Base-by-base conservation (phyloP, 1,140 invertebrate genomes). In the Lepidurus apus region DNA sequence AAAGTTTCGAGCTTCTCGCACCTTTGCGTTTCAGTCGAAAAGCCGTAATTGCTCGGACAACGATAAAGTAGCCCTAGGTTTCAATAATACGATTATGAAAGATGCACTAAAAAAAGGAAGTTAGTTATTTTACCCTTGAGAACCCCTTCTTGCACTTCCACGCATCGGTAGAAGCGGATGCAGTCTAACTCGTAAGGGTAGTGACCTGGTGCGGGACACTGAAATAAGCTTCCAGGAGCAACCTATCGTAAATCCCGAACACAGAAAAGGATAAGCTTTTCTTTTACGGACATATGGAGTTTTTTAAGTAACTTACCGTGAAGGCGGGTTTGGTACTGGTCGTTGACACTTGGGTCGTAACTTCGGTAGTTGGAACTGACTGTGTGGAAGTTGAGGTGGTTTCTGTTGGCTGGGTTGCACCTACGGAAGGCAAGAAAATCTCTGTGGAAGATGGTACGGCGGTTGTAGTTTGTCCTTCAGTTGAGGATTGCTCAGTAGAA, bases 11-110 rank as follows among this genome's bases (percentile, higher is more conserved):
- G 75, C 47, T 78, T 79, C 85, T 94, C 92, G 82, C 93, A 95
- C 82, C 90, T 88, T 83, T 90, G 88, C 79, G 92, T 93, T 1
- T 91, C 88, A 47, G 90, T 88, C 91, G 92, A 94, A 82, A 91
- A 95, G 0, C 90, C 87, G 81, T 90, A 93, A 9, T 89, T 89
- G 83, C 89, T 84, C 0, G 93, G 93, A 85, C 93, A 95, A 82
- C 91, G 90, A 83, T 91, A 91, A 9, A 94, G 84, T 79, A 89
- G 89, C 9, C 91, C 85, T 85, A 81, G n/a, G n/a, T 42, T 42
- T 42, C 5, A 11, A 24, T 13, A 65, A 21, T 45, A 77, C 7
- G 42, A 43, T 74, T 1, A 42, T n/a, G 26, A 42, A 42, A 21
- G n/a, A 42, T 13, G 7, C 9, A 75, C n/a, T 13, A 17, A 75